These are phyloP conservation scores for Leptinotarsa rubiginosa DNA, from an alignment of 2,888 invertebrate genomes.

Conservation along the genomic window DNA sequence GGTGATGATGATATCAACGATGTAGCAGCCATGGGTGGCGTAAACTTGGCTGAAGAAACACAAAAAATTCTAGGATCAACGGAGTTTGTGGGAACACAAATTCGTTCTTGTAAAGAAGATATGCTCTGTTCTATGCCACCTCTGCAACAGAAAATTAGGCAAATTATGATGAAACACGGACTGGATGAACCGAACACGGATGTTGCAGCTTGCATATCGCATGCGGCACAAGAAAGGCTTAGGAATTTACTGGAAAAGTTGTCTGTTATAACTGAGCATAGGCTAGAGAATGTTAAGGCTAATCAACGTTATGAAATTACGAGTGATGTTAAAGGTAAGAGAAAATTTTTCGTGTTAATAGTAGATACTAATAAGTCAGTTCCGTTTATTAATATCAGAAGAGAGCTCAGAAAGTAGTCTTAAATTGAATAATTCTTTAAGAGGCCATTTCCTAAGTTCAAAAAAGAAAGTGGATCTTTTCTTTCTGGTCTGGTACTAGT, in stretches of 20 bases:
- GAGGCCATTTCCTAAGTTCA: too few relatives aligned
- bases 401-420: too few relatives aligned
- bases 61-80: conserved; percentile 91
- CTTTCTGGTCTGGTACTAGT: too few relatives aligned
- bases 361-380: too few relatives aligned
- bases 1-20: conserved; percentile 96
- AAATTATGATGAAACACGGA: conserved; percentile 80
- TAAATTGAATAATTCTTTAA: too few relatives aligned
- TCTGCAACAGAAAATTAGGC: conserved; percentile 81
- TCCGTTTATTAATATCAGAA: too few relatives aligned
- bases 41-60: conserved; percentile 95
- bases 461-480: too few relatives aligned
- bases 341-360: too few relatives aligned
- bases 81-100: conserved; percentile 82
- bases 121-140: conserved; percentile 83
- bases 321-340: conserved; percentile 69
- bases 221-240: conserved; percentile 93
- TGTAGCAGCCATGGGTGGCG: conserved; percentile 99
- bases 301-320: conserved; percentile 86
- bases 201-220: conserved; percentile 90
- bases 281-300: conserved; percentile 91
- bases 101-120: conserved; percentile 93
- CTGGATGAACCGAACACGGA: conserved; percentile 86
- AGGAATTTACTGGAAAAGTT: conserved; percentile 92
- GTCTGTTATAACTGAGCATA: conserved; percentile 92